Conservation (phyloP, 1,140 invertebrate genomes). For the Nasonia longicornis region DNA sequence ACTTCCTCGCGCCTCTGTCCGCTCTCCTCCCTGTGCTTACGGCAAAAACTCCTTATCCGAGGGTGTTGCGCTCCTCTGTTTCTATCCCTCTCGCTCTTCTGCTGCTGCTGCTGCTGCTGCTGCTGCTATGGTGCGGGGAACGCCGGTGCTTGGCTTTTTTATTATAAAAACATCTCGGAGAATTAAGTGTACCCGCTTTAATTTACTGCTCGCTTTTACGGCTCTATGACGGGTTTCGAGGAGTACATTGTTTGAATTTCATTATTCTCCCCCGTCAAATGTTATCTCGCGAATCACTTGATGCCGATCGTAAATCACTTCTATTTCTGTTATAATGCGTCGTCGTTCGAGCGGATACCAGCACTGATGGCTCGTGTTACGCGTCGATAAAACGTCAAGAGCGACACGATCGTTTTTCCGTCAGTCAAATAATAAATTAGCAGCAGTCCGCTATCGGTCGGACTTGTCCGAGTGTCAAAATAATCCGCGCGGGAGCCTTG, state of each 20-base stretch:
- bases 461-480: background rate
- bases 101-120: no score
- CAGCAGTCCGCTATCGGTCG: background rate
- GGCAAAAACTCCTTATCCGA: background rate
- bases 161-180: background rate
- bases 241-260: background rate
- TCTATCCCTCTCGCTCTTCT: background rate
- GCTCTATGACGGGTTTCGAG: background rate
- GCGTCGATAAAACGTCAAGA: background rate
- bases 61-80: background rate
- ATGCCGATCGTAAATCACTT: background rate
- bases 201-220: background rate
- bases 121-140: no score
- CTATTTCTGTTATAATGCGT: no score
- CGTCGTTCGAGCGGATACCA: no score
- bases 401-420: no score
- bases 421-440: background rate
- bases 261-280: background rate
- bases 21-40: background rate
- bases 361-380: no score
- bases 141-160: background rate
- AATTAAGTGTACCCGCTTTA: background rate
- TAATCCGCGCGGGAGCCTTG: background rate
- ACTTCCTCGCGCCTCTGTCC: slow-evolving; percentile 34
- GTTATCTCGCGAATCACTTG: background rate